Percentiles rank a stretch among this genome's conserved stretches.
Evolutionary conservation across 2,797 vertebrate species (phyloP).

Genomic region (Ataeniobius toweri): DNA sequence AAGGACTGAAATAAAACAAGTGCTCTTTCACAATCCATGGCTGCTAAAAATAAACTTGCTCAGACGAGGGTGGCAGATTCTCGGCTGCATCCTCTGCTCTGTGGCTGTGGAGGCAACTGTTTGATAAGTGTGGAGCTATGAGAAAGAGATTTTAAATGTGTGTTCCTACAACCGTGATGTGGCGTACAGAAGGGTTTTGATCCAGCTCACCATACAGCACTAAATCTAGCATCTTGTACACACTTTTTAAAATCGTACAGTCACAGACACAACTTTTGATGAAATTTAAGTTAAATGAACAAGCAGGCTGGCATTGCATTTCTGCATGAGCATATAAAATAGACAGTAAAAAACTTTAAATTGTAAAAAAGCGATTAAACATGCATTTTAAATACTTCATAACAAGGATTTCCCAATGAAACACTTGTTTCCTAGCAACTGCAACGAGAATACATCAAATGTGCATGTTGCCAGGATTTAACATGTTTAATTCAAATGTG

Average conservation of each 20-base stretch:
- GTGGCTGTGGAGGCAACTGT: constrained; percentile 65
- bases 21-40: constrained; percentile 76
- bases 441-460: constrained; percentile 66
- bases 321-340: constrained; percentile 27
- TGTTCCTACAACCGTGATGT: constrained; percentile 37
- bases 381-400: constrained; percentile 78
- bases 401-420: constrained; percentile 78
- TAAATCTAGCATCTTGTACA: constrained; percentile 11
- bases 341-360: constrained; percentile 46
- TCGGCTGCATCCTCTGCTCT: constrained; percentile 68
- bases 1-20: constrained; percentile 80
- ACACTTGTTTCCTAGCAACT: constrained; percentile 85
- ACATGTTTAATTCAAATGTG: constrained; percentile 63
- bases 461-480: constrained; percentile 53
- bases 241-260: constrained; percentile 8
- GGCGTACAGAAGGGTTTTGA: constrained; percentile 32
- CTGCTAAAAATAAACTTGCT: constrained; percentile 80
- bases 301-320: constrained; percentile 3
- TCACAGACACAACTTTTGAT: constrained; percentile 16
- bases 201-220: constrained; percentile 15
- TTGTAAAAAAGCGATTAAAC: constrained; percentile 74
- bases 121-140: constrained; percentile 61
- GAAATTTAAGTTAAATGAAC: constrained; percentile 7
- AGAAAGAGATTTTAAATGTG: constrained; percentile 49
- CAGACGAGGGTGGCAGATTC: constrained; percentile 73